Percentiles rank a stretch among this genome's conserved stretches.
Evolutionary conservation across 1,140 invertebrate species (phyloP).

Genomic region (Apis dorsata): DNA sequence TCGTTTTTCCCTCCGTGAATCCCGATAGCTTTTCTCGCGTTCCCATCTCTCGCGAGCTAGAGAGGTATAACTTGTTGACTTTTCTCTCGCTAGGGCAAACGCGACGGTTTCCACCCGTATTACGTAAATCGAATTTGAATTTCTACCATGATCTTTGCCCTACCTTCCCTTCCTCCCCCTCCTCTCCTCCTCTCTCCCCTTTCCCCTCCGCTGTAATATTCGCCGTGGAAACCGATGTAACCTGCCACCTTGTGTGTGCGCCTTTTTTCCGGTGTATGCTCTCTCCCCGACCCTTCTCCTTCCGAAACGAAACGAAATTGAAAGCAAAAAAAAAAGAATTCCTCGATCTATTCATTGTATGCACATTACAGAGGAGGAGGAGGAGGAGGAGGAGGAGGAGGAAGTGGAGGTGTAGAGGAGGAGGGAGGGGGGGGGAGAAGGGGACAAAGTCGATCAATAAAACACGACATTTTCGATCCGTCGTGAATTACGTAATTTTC

Average conservation of each 20-base stretch:
- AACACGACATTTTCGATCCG: constrained; percentile 1
- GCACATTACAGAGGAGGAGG: neutral
- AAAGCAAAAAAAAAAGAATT: neutral
- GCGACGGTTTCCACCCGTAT: neutral
- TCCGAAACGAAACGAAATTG: too few relatives aligned
- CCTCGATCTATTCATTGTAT: neutral
- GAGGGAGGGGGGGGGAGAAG: too few relatives aligned
- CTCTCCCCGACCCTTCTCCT: too few relatives aligned
- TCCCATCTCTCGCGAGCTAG: too few relatives aligned
- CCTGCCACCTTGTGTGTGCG: neutral
- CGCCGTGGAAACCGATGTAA: neutral
- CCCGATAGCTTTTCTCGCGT: neutral
- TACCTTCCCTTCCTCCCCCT: too few relatives aligned
- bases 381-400: neutral
- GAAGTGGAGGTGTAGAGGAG: too few relatives aligned
- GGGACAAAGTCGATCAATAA: constrained; percentile 13
- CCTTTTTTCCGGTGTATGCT: neutral
- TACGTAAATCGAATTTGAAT: constrained; percentile 15
- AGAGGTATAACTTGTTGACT: constrained; percentile 34
- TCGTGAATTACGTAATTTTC: constrained; percentile 1
- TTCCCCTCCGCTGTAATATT: neutral
- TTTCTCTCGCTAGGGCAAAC: neutral
- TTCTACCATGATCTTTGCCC: constrained; percentile 1
- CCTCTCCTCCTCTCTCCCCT: rapidly evolving
- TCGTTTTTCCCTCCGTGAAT: neutral